phyloP scores from a whole-genome alignment of 2,888 invertebrate genomes.

The Cataglyphis albicans region DNA sequence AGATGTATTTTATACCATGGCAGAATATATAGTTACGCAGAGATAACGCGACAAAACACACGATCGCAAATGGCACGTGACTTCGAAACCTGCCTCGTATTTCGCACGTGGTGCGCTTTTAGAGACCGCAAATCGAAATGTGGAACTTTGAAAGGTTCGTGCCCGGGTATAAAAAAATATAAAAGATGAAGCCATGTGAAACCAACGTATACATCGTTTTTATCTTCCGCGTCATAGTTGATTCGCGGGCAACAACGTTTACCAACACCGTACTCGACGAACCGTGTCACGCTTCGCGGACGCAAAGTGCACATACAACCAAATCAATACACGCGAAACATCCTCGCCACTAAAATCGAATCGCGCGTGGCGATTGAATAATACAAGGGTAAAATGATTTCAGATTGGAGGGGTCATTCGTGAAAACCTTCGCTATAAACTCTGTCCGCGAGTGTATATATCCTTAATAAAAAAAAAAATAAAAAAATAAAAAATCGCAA shows the following conservation, averaged over 20 bases:
- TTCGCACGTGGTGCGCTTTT: constrained; percentile 37
- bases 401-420: neutral
- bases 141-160: constrained; percentile 19
- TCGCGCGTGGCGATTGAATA: neutral
- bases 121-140: constrained; percentile 18
- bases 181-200: constrained; percentile 24
- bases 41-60: constrained; percentile 10
- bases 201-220: constrained; percentile 28
- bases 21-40: neutral
- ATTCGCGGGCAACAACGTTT: constrained; percentile 23
- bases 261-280: constrained; percentile 20
- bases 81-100: constrained; percentile 4
- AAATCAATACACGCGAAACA: constrained; percentile 5
- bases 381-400: constrained; percentile 5
- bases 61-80: constrained; percentile 30
- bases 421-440: neutral
- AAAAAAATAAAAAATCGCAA: neutral
- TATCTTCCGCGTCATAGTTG: constrained; percentile 32
- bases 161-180: constrained; percentile 30
- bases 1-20: constrained; percentile 20
- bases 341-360: neutral
- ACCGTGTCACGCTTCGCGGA: constrained; percentile 38
- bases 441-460: neutral
- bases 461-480: neutral
- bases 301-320: constrained; percentile 27